phyloP scores from a whole-genome alignment of 2,113 vertebrate species.

The Lagenorhynchus albirostris region DNA sequence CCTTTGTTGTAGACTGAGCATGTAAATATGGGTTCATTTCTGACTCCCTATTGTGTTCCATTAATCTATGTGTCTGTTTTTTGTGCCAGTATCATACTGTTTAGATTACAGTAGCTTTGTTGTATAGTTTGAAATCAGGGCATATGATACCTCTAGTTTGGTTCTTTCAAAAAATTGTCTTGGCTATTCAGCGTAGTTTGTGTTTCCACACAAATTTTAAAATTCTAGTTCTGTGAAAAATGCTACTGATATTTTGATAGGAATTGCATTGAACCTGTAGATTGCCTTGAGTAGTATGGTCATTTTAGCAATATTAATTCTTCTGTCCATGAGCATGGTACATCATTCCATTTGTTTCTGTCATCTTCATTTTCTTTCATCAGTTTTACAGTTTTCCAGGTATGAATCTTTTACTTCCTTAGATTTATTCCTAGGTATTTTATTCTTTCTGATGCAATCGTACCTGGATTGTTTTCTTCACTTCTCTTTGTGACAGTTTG shows the following conservation, averaged over 20 bases:
- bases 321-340: neutral
- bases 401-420: neutral
- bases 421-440: neutral
- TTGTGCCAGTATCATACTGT: neutral
- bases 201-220: neutral
- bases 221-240: neutral
- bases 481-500: neutral
- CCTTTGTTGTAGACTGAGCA: neutral
- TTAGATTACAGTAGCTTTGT: neutral
- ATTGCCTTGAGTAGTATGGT: neutral
- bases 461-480: neutral
- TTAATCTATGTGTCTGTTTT: neutral
- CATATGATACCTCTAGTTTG: neutral
- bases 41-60: neutral
- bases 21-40: neutral
- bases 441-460: neutral
- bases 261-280: neutral
- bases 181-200: rapidly evolving
- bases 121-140: neutral
- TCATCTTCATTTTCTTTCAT: neutral
- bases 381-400: neutral
- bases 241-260: neutral
- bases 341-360: neutral
- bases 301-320: neutral
- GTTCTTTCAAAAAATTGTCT: neutral